These are phyloP conservation scores for Falco columbarius DNA, from an alignment of 2,797 vertebrate genomes.

Conservation along the genomic window DNA sequence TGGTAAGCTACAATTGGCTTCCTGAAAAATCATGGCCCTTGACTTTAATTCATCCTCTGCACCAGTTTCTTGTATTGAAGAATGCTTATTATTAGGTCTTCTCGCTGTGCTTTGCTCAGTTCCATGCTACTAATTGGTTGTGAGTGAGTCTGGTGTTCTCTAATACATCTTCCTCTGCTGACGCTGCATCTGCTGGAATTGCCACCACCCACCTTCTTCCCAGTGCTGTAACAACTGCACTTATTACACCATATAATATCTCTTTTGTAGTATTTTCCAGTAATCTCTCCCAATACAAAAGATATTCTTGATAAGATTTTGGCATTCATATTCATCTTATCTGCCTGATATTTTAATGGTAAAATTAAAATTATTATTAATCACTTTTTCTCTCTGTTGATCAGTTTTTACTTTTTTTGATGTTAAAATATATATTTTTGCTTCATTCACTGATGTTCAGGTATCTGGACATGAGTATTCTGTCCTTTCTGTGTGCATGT, in stretches of 20 bases:
- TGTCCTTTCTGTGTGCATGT: background rate
- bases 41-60: slow-evolving; percentile 54
- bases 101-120: slow-evolving; percentile 60
- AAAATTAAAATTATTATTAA: background rate
- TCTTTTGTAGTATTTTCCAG: slow-evolving; percentile 28
- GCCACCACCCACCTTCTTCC: slow-evolving; percentile 41
- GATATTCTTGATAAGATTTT: background rate
- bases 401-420: background rate
- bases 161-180: slow-evolving; percentile 29
- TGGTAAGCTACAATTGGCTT: slow-evolving; percentile 35
- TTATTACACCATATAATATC: slow-evolving; percentile 45
- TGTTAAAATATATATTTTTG: background rate
- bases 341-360: background rate
- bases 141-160: slow-evolving; percentile 47
- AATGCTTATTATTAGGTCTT: slow-evolving; percentile 56
- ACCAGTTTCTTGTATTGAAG: slow-evolving; percentile 54
- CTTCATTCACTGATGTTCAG: background rate
- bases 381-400: background rate
- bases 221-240: slow-evolving; percentile 7
- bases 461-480: background rate
- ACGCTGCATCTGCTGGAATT: slow-evolving; percentile 44
- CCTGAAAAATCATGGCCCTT: slow-evolving; percentile 60
- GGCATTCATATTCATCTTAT: background rate
- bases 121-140: slow-evolving; percentile 43
- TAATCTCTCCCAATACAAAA: background rate